Evolutionary conservation across 2,888 invertebrate species (phyloP).

Genomic region (Drosophila suboccidentalis): DNA sequence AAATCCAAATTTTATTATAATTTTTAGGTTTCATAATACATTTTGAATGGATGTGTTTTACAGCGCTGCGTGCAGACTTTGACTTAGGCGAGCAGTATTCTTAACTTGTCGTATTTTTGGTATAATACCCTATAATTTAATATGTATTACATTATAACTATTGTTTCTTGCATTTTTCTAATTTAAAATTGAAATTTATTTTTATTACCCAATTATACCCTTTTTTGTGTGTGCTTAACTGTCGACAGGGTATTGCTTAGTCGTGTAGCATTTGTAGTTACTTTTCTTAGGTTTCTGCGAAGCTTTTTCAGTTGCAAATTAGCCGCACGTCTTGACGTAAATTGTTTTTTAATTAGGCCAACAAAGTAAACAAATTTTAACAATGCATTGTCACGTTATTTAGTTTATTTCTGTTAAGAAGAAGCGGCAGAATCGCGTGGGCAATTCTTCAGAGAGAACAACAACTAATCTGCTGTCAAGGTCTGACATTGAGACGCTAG

Average conservation of each 20-base stretch:
- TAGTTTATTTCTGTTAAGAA: conserved; percentile 4
- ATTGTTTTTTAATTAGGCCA: conserved; percentile 47
- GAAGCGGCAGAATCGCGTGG: conserved; percentile 7
- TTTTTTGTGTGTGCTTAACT: too few species aligned
- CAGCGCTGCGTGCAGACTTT: neutral
- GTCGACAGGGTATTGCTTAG: neutral
- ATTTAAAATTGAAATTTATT: too few species aligned
- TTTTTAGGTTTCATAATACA: neutral
- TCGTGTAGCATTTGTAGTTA: neutral
- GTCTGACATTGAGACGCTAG: conserved; percentile 28
- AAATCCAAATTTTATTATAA: conserved; percentile 15
- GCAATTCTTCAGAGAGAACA: neutral
- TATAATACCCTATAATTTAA: neutral
- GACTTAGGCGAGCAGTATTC: neutral
- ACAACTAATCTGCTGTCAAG: conserved; percentile 19
- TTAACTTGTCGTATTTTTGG: neutral
- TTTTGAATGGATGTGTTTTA: neutral
- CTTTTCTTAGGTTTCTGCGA: neutral
- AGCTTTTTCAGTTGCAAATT: conserved; percentile 25
- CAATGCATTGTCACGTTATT: conserved; percentile 38
- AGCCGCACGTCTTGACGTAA: conserved; percentile 28
- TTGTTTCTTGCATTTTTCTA: too few species aligned
- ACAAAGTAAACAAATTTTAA: conserved; percentile 22
- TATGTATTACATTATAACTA: too few species aligned
- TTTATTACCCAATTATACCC: too few species aligned